Conservation (phyloP, 1,140 invertebrate species). For the Musca vetustissima region DNA sequence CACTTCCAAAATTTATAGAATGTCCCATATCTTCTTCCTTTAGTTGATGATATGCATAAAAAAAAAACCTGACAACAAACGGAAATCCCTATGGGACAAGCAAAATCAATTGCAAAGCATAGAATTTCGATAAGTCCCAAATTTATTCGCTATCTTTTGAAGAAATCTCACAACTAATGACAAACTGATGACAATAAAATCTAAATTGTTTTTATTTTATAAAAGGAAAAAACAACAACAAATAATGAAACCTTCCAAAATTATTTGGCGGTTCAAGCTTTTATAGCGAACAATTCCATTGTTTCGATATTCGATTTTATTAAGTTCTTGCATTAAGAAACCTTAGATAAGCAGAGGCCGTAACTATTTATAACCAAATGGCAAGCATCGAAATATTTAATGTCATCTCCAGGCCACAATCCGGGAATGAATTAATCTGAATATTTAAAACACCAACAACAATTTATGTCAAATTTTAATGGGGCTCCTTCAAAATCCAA, state of each 20-base stretch:
- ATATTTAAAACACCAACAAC: background rate
- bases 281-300: too few species aligned
- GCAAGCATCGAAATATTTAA: too few species aligned
- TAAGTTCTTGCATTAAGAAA: background rate
- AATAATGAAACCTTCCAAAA: background rate
- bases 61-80: too few species aligned
- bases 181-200: slow-evolving; percentile 8
- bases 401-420: too few species aligned
- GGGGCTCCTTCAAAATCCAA: background rate
- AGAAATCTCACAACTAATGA: slow-evolving; percentile 17
- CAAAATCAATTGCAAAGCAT: background rate
- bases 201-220: background rate
- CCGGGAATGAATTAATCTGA: too few species aligned
- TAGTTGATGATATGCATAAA: too few species aligned
- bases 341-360: slow-evolving; percentile 6
- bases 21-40: too few species aligned
- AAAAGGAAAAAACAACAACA: too few species aligned
- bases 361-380: background rate
- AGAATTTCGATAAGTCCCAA: background rate
- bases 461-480: slow-evolving; percentile 17
- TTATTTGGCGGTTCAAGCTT: too few species aligned
- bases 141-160: slow-evolving; percentile 14
- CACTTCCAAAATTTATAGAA: too few species aligned
- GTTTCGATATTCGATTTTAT: background rate
- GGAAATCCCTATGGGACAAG: background rate